Conservation (phyloP, 2,113 vertebrate genomes). For the Chionis minor region DNA sequence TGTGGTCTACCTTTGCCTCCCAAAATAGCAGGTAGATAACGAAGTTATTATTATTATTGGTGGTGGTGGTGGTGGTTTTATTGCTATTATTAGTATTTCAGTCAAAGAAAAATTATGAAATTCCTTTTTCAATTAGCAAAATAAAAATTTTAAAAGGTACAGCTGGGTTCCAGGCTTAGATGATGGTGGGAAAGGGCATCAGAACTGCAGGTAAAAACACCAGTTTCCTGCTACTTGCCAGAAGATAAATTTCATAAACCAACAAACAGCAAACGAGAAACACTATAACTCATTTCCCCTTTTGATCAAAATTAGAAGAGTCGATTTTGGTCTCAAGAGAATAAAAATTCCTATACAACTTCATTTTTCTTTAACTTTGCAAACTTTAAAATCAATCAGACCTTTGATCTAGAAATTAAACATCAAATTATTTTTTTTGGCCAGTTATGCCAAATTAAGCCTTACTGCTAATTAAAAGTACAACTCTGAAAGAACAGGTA, state of each 20-base stretch:
- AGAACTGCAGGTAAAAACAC: background rate
- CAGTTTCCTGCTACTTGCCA: background rate
- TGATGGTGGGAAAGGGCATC: background rate
- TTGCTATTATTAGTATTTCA: background rate
- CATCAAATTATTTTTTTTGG: background rate
- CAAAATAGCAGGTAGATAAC: background rate
- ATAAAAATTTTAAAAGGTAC: background rate
- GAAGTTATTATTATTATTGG: background rate
- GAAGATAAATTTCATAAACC: background rate
- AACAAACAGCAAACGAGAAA: background rate
- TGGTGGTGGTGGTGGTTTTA: too few relatives aligned
- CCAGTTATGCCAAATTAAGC: background rate
- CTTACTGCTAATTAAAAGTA: background rate
- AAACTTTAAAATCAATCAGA: background rate
- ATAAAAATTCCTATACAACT: background rate
- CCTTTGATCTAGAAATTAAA: background rate
- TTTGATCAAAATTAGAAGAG: background rate
- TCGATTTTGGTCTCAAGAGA: background rate
- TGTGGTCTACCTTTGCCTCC: background rate
- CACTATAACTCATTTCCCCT: fast-evolving
- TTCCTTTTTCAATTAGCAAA: background rate
- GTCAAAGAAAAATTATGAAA: background rate
- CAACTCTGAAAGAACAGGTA: background rate
- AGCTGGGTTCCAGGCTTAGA: background rate
- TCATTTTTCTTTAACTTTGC: background rate